Conservation (phyloP, 2,797 vertebrate genomes). For the Alosa sapidissima region DNA sequence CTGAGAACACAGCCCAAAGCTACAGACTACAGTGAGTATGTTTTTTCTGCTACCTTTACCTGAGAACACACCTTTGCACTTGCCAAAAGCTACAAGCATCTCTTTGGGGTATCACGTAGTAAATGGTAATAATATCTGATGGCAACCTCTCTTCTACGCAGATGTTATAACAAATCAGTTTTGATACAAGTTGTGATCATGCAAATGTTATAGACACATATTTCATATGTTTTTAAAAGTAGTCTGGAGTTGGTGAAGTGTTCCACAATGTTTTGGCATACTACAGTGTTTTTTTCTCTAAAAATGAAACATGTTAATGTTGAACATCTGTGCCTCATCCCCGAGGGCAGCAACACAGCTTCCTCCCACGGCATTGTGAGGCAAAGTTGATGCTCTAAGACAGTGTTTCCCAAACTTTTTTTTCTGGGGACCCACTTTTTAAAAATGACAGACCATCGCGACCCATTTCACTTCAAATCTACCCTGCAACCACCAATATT, state of each 20-base stretch:
- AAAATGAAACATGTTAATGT: background rate
- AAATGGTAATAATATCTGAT: background rate
- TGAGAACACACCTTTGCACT: background rate
- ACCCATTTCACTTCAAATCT: no score
- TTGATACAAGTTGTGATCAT: background rate
- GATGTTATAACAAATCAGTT: background rate
- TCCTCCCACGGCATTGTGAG: background rate
- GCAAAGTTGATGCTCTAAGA: background rate
- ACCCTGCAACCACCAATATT: no score
- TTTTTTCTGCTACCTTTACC: background rate
- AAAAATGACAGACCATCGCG: no score
- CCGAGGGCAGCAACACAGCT: background rate
- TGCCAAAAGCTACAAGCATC: background rate
- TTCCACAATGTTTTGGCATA: background rate
- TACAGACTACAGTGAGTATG: background rate
- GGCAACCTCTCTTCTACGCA: background rate
- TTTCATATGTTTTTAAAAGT: background rate
- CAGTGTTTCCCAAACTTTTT: no score
- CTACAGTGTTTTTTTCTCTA: background rate
- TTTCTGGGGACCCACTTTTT: no score
- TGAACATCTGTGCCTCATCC: background rate
- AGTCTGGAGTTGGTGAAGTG: background rate
- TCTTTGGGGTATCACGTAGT: background rate
- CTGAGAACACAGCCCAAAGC: background rate
- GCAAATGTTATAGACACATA: background rate